Base-by-base conservation (phyloP, 2,888 invertebrate species). In the Scaptomyza caliginosa region DNA sequence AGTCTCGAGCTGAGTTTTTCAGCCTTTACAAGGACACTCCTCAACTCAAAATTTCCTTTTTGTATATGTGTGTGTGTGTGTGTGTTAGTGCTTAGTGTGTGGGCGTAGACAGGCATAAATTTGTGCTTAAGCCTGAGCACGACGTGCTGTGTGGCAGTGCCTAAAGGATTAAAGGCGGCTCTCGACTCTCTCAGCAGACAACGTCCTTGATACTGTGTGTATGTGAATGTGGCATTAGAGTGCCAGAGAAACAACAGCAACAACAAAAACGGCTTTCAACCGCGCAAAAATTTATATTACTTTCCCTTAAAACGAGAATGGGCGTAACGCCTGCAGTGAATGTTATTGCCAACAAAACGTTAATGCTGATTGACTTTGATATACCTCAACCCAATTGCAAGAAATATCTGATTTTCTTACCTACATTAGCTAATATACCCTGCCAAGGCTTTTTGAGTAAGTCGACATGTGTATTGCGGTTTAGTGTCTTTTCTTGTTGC, bases 71-170 rank as follows among this genome's bases (percentile, higher is more conserved):
- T 34, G 39, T 17, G 17, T 23, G 40, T 16, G 13, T 42, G 45
- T 13, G 11, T 48, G 51, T 43, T 43, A 36, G 34, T 36, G 34
- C 48, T 36, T 67, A 51, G 34, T 55, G 38, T 49, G 46, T 60
- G 72, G 75, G 77, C 75, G 79, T 82, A 75, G 73, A 72, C 72
- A 58, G 67, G 77, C 84, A 80, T 80, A 81, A 76, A 81, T 81
- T 85, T 69, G 28, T 21, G 62, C 49, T 26, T 3, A 28, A 28
- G 30, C 19, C 38, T 17, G 50, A 57, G 56, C 58, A 28, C 26
- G 69, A 77, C 86, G 86, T 80, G 82, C 83, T 77, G 68, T 80
- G 77, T 62, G 70, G 62, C 54, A 38, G 42, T 62, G 80, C 81
- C 82, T 70, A 77, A 86, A 86, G 86, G 82, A 84, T 80, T 80